Percentiles rank a stretch among this genome's conserved stretches.
Conservation (phyloP, 30 jellyfish, hydroid and myxozoan genomes). For the Catostylus mosaicus region DNA sequence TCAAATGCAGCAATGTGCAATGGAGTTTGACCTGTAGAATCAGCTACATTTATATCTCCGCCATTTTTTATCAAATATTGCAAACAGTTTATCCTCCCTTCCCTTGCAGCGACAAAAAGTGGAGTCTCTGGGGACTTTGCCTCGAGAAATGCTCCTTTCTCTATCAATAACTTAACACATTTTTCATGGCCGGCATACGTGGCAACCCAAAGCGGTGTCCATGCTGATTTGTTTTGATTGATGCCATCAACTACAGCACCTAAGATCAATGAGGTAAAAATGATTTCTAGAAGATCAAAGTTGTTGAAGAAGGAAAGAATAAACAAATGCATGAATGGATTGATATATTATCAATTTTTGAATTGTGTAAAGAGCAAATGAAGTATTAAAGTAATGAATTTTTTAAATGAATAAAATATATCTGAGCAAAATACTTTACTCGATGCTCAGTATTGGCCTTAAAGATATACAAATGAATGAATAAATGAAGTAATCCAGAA, state of each 20-base stretch:
- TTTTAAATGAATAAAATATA: too few species aligned
- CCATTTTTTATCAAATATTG: constrained; percentile 40
- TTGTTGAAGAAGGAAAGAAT: too few species aligned
- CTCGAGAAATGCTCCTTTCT: constrained; percentile 51
- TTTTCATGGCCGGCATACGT: constrained; percentile 63
- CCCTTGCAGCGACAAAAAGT: constrained; percentile 58
- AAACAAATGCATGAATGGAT: too few species aligned
- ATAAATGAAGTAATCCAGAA: too few species aligned
- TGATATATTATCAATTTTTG: too few species aligned
- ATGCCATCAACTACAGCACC: constrained; percentile 66
- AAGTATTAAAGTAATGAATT: too few species aligned
- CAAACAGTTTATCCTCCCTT: constrained; percentile 34
- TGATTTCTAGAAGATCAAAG: too few species aligned
- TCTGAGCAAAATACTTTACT: too few species aligned
- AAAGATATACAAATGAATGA: too few species aligned
- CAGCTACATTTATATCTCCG: constrained; percentile 29
- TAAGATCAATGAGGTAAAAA: too few species aligned
- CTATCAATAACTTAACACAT: constrained; percentile 35
- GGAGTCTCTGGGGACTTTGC: constrained; percentile 66
- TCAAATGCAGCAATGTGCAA: constrained; percentile 31
- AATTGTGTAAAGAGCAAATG: too few species aligned
- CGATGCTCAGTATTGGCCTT: too few species aligned
- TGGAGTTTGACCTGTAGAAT: constrained; percentile 22
- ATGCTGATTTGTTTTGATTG: constrained; percentile 23
- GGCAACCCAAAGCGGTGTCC: constrained; percentile 82